Percentiles rank a stretch among this genome's conserved stretches.
phyloP scores from a whole-genome alignment of 2,113 vertebrate species.

The Axis porcinus region DNA sequence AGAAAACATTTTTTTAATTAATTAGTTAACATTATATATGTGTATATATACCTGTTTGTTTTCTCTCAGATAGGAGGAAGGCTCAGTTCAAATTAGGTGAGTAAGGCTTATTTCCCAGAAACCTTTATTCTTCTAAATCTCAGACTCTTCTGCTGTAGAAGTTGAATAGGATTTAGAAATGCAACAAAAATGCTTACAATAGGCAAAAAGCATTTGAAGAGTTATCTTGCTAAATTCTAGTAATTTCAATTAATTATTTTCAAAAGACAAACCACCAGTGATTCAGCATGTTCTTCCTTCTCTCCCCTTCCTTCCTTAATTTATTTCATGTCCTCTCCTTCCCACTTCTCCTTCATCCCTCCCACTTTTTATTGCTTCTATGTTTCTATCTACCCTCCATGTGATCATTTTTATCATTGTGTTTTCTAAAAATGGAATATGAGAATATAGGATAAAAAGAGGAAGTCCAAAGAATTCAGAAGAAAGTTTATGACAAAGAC shows the following conservation, averaged over 20 bases:
- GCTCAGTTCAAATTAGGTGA: not conserved
- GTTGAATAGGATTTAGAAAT: not conserved
- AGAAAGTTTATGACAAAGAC: not conserved
- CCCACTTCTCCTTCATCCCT: not conserved
- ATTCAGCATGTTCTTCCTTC: not conserved
- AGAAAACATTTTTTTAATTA: not conserved
- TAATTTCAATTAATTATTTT: not conserved
- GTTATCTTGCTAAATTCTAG: not conserved
- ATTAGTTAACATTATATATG: not conserved
- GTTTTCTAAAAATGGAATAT: not conserved
- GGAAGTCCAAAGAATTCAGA: not conserved
- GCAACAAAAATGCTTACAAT: not conserved
- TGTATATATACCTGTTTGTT: not conserved
- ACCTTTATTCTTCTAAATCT: not conserved
- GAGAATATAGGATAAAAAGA: not conserved
- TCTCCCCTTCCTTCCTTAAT: not conserved
- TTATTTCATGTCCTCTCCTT: not conserved
- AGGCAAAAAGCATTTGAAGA: not conserved
- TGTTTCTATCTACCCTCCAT: not conserved
- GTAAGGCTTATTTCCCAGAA: not conserved
- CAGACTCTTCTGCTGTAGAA: not conserved
- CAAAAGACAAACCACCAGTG: not conserved
- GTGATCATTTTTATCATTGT: not conserved
- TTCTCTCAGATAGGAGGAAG: not conserved
- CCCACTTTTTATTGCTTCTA: not conserved